Evolutionary conservation across 2,113 vertebrate genomes (phyloP).

Genomic region (Scytalopus superciliaris): DNA sequence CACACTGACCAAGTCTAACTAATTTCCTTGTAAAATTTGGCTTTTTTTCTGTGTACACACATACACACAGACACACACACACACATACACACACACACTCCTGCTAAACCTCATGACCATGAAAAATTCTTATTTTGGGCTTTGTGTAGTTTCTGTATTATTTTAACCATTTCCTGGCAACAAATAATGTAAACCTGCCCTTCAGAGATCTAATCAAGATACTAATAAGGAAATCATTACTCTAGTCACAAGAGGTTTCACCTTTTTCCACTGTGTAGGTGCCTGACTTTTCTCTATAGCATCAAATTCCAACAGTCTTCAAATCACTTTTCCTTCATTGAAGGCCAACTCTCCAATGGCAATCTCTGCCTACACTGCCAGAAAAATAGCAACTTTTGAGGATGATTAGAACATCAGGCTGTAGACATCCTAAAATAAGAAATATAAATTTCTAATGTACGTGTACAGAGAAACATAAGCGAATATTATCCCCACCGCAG

Average conservation of each 20-base stretch:
- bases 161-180: background rate
- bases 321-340: background rate
- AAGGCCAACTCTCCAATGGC: background rate
- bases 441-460: background rate
- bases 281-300: background rate
- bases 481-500: background rate
- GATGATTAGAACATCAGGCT: background rate
- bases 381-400: background rate
- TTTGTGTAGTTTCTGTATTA: background rate
- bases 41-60: background rate
- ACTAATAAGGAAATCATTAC: background rate
- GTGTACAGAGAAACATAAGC: background rate
- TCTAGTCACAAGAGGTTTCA: background rate
- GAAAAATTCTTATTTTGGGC: background rate
- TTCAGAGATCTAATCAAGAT: background rate
- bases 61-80: no score
- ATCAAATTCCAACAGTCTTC: background rate
- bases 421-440: background rate
- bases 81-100: accelerated
- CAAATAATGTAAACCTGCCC: background rate
- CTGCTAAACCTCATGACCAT: background rate
- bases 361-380: background rate
- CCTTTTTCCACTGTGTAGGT: background rate
- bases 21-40: background rate
- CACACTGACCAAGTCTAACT: background rate